These are phyloP conservation scores for Poeciliopsis gracilis DNA, from an alignment of 2,797 vertebrate species.

Conservation along the genomic window DNA sequence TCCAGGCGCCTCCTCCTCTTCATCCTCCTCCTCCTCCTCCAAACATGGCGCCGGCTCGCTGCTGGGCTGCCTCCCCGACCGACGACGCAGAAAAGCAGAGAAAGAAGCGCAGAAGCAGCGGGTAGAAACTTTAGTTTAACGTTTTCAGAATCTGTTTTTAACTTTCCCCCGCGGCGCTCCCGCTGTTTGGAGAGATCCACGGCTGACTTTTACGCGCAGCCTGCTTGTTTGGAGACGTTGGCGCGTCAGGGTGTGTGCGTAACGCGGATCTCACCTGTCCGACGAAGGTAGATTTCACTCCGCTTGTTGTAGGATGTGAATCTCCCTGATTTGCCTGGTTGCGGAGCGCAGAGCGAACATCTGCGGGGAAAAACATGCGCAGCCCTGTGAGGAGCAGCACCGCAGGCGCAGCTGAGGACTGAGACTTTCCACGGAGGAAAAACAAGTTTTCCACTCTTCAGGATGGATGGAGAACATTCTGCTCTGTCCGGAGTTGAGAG, in stretches of 20 bases:
- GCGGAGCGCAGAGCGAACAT: slow-evolving; percentile 17
- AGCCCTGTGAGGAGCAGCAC: slow-evolving; percentile 31
- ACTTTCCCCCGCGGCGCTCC: not conserved
- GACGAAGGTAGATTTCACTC: slow-evolving; percentile 55
- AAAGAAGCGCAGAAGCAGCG: slow-evolving; percentile 37
- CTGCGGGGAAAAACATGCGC: slow-evolving; percentile 48
- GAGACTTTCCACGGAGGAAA: slow-evolving; percentile 28
- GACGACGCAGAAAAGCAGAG: slow-evolving; percentile 52
- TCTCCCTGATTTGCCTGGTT: slow-evolving; percentile 35
- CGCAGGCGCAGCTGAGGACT: slow-evolving; percentile 35
- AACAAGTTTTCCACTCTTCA: slow-evolving; percentile 37
- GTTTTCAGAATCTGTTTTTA: not conserved
- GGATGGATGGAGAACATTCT: slow-evolving; percentile 70
- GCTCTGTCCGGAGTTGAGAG: slow-evolving; percentile 57
- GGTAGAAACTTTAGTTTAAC: slow-evolving; percentile 1
- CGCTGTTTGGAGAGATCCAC: not conserved
- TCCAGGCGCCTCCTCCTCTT: slow-evolving; percentile 35
- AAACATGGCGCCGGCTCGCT: slow-evolving; percentile 70
- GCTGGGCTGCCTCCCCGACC: slow-evolving; percentile 50
- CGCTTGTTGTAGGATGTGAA: slow-evolving; percentile 51
- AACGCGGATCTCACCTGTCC: slow-evolving; percentile 59
- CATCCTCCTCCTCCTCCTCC: slow-evolving; percentile 39
- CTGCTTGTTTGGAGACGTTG: slow-evolving; percentile 36
- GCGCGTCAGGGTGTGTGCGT: slow-evolving; percentile 47
- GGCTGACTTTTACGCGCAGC: slow-evolving; percentile 11